Percentiles rank a stretch among this genome's conserved stretches.
These are phyloP conservation scores for Drosophila macrothrix DNA, from an alignment of 2,888 invertebrate genomes.

Conservation along the genomic window DNA sequence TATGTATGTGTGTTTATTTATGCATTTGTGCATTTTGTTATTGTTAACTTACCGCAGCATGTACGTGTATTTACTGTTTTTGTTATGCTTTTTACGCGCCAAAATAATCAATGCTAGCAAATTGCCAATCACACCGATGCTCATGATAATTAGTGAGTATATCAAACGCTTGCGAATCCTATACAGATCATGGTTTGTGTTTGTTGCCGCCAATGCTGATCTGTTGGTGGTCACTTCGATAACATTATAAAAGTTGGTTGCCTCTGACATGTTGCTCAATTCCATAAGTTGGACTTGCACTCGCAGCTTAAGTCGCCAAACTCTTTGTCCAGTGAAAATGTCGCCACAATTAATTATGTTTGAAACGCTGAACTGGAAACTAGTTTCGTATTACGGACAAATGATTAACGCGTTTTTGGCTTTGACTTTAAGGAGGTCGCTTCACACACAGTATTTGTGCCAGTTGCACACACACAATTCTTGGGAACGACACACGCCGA, in stretches of 20 bases:
- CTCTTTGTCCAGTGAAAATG: constrained; percentile 38
- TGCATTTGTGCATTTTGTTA: constrained; percentile 14
- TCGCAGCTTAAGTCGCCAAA: not conserved
- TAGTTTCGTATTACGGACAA: constrained; percentile 35
- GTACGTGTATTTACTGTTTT: constrained; percentile 92
- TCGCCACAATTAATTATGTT: constrained; percentile 15
- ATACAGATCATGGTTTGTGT: constrained; percentile 49
- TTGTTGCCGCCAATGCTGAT: not conserved
- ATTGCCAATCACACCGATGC: constrained; percentile 91
- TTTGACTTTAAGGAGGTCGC: constrained; percentile 40
- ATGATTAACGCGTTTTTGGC: constrained; percentile 28
- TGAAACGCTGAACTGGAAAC: constrained; percentile 42
- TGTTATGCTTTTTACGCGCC: constrained; percentile 89
- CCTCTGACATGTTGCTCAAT: constrained; percentile 31
- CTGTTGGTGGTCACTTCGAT: constrained; percentile 11
- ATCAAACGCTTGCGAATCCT: constrained; percentile 64
- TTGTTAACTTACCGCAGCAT: constrained; percentile 86
- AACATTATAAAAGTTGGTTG: constrained; percentile 1
- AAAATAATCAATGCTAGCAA: constrained; percentile 91
- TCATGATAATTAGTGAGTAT: constrained; percentile 86
- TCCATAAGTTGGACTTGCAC: constrained; percentile 2
- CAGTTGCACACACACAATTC: constrained; percentile 52
- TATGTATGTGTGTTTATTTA: not conserved
- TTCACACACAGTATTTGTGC: constrained; percentile 9
- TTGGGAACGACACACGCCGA: constrained; percentile 30